Evolutionary conservation across 2,113 vertebrate species (phyloP).

Genomic region (Zapus hudsonius): DNA sequence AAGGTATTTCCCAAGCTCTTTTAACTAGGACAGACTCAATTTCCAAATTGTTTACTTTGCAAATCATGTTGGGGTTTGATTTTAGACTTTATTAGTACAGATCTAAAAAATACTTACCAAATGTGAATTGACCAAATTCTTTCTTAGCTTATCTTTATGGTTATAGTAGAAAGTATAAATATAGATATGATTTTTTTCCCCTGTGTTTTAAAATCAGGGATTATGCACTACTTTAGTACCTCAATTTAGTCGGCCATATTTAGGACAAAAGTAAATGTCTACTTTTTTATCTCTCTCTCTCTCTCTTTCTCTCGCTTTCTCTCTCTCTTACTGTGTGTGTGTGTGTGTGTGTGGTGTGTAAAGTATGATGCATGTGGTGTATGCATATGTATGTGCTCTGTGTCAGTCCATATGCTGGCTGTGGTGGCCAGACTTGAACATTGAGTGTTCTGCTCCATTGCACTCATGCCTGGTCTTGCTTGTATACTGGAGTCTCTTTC

Average conservation of each 20-base stretch:
- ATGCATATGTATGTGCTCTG: too few species aligned
- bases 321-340: too few species aligned
- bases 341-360: too few species aligned
- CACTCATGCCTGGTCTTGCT: too few species aligned
- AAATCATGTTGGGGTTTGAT: neutral
- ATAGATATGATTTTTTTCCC: slow-evolving; percentile 36
- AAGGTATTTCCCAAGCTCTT: neutral
- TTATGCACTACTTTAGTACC: neutral
- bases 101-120: slow-evolving; percentile 22
- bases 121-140: slow-evolving; percentile 19
- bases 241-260: slow-evolving; percentile 16
- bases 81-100: slow-evolving; percentile 1
- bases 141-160: slow-evolving; percentile 34
- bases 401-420: too few species aligned
- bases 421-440: too few species aligned
- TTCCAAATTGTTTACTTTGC: slow-evolving; percentile 2
- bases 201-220: slow-evolving; percentile 1
- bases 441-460: too few species aligned
- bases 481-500: too few species aligned
- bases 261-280: neutral
- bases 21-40: neutral
- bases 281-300: neutral
- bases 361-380: too few species aligned
- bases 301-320: too few species aligned
- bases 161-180: neutral